A percentile compares a stretch with the other conserved stretches of the same genome.
phyloP scores from a whole-genome alignment of 2,113 vertebrate genomes.

The Natator depressus region DNA sequence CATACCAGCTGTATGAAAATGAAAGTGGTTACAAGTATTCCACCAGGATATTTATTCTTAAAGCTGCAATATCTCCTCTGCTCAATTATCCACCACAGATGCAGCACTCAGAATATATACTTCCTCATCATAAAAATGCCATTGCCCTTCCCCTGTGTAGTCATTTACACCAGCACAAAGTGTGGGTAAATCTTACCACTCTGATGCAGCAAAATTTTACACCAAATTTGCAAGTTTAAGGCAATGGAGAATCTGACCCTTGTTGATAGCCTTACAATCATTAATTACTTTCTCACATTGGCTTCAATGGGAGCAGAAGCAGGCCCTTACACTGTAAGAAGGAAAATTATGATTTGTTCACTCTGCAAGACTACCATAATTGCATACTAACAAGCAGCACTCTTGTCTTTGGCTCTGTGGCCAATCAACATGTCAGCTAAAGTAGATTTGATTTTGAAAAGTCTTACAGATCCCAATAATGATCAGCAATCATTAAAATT shows the following conservation, averaged over 20 bases:
- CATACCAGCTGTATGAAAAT: background rate
- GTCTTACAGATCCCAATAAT: conserved; percentile 63
- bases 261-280: background rate
- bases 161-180: background rate
- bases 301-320: background rate
- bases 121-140: background rate
- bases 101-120: background rate
- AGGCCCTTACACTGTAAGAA: accelerated
- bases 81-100: background rate
- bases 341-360: accelerated
- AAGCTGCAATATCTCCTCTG: background rate
- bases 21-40: background rate
- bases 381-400: background rate
- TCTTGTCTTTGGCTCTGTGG: background rate
- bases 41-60: background rate
- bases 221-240: background rate
- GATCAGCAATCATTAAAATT: conserved; percentile 79
- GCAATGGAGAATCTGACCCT: background rate
- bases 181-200: background rate
- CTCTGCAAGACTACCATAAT: accelerated
- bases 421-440: conserved; percentile 2
- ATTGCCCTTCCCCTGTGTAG: background rate
- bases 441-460: conserved; percentile 48
- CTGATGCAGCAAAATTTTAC: background rate
- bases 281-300: background rate